Evolutionary conservation across 1,140 invertebrate species (phyloP).

Genomic region (Ditylenchus dipsaci): DNA sequence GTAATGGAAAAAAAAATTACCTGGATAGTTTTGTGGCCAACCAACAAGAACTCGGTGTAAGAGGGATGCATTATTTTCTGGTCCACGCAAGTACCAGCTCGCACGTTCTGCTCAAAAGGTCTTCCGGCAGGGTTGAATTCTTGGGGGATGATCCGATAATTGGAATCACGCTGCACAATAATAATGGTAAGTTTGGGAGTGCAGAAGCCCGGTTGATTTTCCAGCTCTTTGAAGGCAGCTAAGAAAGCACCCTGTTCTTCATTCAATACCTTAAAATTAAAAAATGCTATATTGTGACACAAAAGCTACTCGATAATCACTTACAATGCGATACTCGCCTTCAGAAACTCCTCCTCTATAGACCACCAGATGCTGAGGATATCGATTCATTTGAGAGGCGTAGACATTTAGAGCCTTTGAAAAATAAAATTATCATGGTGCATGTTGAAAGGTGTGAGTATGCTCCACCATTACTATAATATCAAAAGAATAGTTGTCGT

Average conservation of each 20-base stretch:
- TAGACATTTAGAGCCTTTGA: slow-evolving; percentile 8
- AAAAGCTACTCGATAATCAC: background rate
- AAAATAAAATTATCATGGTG: no score
- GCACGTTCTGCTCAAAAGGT: slow-evolving; percentile 13
- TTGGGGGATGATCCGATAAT: slow-evolving; percentile 13
- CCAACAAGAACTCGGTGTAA: slow-evolving; percentile 11
- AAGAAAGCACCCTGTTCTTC: background rate
- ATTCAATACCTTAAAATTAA: slow-evolving; percentile 8
- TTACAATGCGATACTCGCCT: slow-evolving; percentile 13
- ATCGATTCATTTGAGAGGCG: background rate
- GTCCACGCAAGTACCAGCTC: slow-evolving; percentile 7
- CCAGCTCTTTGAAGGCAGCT: background rate
- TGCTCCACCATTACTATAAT: no score
- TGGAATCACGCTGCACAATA: slow-evolving; percentile 12
- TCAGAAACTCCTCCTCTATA: slow-evolving; percentile 10
- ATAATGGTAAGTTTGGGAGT: slow-evolving; percentile 1
- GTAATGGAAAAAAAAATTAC: no score
- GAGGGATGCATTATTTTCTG: slow-evolving; percentile 5
- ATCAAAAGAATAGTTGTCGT: no score
- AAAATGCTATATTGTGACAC: background rate
- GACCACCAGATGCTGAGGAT: slow-evolving; percentile 3
- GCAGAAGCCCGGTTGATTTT: background rate
- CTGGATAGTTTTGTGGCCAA: slow-evolving; percentile 16
- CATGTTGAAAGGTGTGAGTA: no score
- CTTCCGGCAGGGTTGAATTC: background rate